phyloP scores from a whole-genome alignment of 2,113 vertebrate genomes.

The Lynx canadensis region DNA sequence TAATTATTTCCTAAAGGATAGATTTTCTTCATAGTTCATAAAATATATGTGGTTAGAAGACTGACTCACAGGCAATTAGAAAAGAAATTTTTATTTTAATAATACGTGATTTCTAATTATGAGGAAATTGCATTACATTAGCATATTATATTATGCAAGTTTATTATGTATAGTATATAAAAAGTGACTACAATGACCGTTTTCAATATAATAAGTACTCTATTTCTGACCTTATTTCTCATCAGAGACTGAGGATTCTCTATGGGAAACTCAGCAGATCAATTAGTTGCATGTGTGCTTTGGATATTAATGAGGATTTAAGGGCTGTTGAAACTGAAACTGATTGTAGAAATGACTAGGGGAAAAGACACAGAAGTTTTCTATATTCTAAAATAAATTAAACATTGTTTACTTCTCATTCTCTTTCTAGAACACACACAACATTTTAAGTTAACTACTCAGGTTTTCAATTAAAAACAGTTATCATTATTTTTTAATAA shows the following conservation, averaged over 20 bases:
- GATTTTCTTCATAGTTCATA: conserved; percentile 1
- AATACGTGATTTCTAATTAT: conserved; percentile 36
- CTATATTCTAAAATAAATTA: not conserved
- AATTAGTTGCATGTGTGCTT: not conserved
- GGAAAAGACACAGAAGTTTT: not conserved
- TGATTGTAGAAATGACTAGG: not conserved
- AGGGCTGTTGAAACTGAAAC: not conserved
- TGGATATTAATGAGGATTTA: not conserved
- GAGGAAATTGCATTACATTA: not conserved
- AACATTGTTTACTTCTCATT: not conserved
- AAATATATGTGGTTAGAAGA: not conserved
- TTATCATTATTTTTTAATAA: not conserved
- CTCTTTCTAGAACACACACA: not conserved
- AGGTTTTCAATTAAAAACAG: not conserved
- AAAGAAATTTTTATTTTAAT: not conserved
- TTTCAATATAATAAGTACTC: conserved; percentile 1
- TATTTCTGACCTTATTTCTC: conserved; percentile 22
- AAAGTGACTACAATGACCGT: not conserved
- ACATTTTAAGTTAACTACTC: not conserved
- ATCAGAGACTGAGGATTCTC: not conserved
- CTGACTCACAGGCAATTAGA: not conserved
- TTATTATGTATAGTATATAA: conserved; percentile 33
- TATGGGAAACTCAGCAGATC: not conserved
- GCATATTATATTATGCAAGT: not conserved
- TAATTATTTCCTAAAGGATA: conserved; percentile 12